Evolutionary conservation across 1,140 invertebrate genomes (phyloP), one percentile per base, ranked within the genome.

Genomic region (Scaptodrosophila lebanonensis): DNA sequence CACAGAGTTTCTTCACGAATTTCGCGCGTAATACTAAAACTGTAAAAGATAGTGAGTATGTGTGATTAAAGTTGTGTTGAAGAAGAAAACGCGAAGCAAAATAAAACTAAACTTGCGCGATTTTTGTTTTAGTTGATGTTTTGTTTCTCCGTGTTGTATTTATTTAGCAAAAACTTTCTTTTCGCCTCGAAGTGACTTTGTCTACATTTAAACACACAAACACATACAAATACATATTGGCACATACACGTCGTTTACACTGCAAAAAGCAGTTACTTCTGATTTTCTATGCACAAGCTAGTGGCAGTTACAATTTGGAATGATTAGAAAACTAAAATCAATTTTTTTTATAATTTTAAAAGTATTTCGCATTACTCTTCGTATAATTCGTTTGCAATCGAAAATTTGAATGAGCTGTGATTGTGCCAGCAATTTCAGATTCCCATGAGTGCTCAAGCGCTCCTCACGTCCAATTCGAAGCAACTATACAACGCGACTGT

Each of bases 91-190:
- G 48, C 51, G 36, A 54, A 50, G 56, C 40, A 63, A 69, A 73
- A 82, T 56, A 79, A 79, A 73, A 58, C 56, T 49, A 68, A 61
- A 54, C 36, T 54, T 52, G 45, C 63, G 32, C 44, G 67, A 4
- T 52, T 77, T 71, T 75, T 58, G 36, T 62, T 62, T 61, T 20
- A 32, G n/a, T 43, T 35, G 12, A 40, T 52, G 2, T 40, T 62
- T 64, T 62, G 57, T 50, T 79, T 77, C 45, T 79, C 69, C 39
- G 66, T 66, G 56, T 54, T 75, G 68, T 67, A 64, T 25, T 66
- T 51, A 51, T 72, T 73, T 57, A 61, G 69, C 65, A 44, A 75
- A 25, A 79, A 79, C 73, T 79, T 79, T 79, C 73, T 79, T 73
- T 79, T 79, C 48, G 57, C 51, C 45, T 54, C 54, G 47, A 68